phyloP scores from a whole-genome alignment of 2,797 vertebrate genomes.

The Bufotes viridis region DNA sequence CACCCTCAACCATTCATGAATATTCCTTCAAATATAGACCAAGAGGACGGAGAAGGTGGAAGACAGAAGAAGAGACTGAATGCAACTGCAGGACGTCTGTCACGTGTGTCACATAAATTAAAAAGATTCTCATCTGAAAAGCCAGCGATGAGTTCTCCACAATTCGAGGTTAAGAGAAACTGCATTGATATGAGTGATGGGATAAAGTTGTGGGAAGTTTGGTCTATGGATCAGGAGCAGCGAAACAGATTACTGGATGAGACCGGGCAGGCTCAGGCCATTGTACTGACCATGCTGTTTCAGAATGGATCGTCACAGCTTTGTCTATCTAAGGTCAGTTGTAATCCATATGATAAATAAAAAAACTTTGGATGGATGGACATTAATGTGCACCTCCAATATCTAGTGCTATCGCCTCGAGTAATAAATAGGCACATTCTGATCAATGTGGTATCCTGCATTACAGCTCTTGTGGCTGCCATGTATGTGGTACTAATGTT shows the following conservation, averaged over 20 bases:
- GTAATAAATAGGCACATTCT: too few species aligned
- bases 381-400: neutral
- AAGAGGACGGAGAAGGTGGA: neutral
- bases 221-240: slow-evolving; percentile 73
- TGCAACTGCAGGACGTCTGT: neutral
- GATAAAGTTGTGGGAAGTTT: slow-evolving; percentile 72
- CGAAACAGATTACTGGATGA: slow-evolving; percentile 72
- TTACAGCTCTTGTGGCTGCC: too few species aligned
- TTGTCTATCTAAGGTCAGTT: slow-evolving; percentile 78
- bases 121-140: slow-evolving; percentile 36
- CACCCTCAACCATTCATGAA: neutral
- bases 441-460: too few species aligned
- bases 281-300: slow-evolving; percentile 83
- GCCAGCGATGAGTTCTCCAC: slow-evolving; percentile 17
- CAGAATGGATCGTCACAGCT: slow-evolving; percentile 87
- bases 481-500: too few species aligned
- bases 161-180: slow-evolving; percentile 8
- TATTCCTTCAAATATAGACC: neutral
- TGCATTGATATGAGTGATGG: neutral
- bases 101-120: neutral
- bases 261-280: slow-evolving; percentile 67
- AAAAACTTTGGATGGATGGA: neutral
- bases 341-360: neutral
- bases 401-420: too few species aligned
- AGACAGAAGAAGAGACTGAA: neutral